Evolutionary conservation across 2,888 invertebrate species (phyloP).

Genomic region (Empis livida): DNA sequence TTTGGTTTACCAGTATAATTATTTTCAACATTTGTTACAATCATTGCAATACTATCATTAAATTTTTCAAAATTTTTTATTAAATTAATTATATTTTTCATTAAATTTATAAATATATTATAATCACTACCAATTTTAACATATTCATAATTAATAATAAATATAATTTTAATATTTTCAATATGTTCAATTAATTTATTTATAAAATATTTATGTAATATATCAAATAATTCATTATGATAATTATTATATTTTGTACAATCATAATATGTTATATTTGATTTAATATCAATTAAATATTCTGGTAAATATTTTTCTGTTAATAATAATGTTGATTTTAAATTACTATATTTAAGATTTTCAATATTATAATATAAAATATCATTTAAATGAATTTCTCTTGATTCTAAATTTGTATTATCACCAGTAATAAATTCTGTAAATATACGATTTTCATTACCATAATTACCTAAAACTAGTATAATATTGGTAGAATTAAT

Average conservation of each 20-base stretch:
- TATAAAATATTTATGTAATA: conserved; percentile 11
- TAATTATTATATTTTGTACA: conserved; percentile 14
- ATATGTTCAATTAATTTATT: conserved; percentile 9
- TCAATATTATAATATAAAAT: conserved; percentile 5
- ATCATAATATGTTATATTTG: conserved; percentile 8
- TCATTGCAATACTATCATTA: conserved; percentile 6
- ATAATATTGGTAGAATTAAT: too few species aligned
- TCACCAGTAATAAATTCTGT: neutral
- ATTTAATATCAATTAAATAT: conserved; percentile 2
- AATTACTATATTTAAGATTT: neutral
- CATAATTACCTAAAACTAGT: neutral
- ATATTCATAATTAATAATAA: conserved; percentile 7
- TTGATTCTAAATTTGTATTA: conserved; percentile 2
- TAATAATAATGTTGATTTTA: neutral
- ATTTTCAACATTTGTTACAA: conserved; percentile 12
- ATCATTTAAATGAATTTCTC: conserved; percentile 3
- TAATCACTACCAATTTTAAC: conserved; percentile 8
- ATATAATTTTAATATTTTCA: conserved; percentile 9
- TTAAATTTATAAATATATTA: conserved; percentile 6
- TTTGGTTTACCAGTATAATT: neutral
- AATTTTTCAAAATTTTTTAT: conserved; percentile 7
- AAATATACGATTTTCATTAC: neutral
- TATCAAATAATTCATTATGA: conserved; percentile 8
- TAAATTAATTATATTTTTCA: conserved; percentile 6
- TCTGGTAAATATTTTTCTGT: conserved; percentile 5